Base-by-base conservation (phyloP, 1,140 invertebrate genomes). In the Drosophila ananassae region DNA sequence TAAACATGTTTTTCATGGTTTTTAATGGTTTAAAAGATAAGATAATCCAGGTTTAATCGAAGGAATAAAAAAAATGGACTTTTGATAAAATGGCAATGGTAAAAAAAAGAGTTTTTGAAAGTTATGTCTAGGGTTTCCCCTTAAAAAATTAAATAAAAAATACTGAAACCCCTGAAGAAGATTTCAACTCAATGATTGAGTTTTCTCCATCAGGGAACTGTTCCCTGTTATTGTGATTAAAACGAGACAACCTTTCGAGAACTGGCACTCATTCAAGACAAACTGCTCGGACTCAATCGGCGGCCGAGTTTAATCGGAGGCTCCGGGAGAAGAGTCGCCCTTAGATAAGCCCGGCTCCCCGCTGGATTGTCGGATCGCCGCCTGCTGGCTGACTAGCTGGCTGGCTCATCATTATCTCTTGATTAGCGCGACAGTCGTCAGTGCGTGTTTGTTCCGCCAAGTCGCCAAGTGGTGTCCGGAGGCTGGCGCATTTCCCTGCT, bases 391-490 rank as follows among this genome's bases (percentile, higher is more conserved):
- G 34, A 1, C 10, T 37, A 1, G 25, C 58, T 56, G 51, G 48
- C 61, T 73, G 64, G 67, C 56, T 73, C 71, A 73, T 73, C 71
- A 64, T 75, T 75, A 75, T 75, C 72, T 74, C 24, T 54, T 75
- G 72, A 75, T 75, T 75, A 74, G 55, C 71, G 52, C 60, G 52
- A 37, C 68, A 53, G 58, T 62, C 51, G 58, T 46, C 62, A 74
- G 72, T 74, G 60, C 61, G 72, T 58, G 39, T 66, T 75, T 52
- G 61, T 48, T 39, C 30, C 37, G 54, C 13, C 41, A 21, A 59
- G 64, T 37, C 39, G 59, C 17, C 17, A 17, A 22, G 72, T 63
- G 60, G 41, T 17, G 13, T n/a, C 25, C 46, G 39, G 39, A 48
- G 39, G 37, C 48, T 46, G 41, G 28, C 37, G 69, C 24, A 39